Evolutionary conservation across 2,797 vertebrate species (phyloP).

Genomic region (Poecilia gillii): DNA sequence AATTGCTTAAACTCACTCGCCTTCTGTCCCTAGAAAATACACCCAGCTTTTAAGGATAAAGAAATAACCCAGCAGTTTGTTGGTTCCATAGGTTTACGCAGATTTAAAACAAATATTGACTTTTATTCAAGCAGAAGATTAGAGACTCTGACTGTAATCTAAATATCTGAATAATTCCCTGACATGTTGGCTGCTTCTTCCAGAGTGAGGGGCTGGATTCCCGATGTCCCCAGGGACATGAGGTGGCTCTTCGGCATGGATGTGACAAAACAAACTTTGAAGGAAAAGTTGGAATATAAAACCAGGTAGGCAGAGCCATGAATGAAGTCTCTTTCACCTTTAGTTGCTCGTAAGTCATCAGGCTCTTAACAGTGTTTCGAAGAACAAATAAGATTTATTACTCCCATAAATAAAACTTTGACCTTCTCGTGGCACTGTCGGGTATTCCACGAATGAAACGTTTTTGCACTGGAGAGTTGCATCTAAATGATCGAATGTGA

Average conservation of each 20-base stretch:
- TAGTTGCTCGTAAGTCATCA: neutral
- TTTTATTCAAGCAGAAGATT: neutral
- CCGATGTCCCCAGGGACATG: constrained; percentile 46
- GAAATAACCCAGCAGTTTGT: neutral
- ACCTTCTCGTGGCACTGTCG: neutral
- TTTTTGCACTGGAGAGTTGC: neutral
- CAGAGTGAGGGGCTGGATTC: constrained; percentile 67
- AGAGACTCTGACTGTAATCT: neutral
- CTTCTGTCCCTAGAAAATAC: neutral
- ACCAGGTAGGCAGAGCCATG: constrained; percentile 24
- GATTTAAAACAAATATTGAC: neutral
- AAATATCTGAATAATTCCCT: neutral
- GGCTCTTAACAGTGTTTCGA: neutral
- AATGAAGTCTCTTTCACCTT: neutral
- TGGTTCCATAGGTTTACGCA: neutral
- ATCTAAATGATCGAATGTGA: neutral
- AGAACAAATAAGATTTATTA: neutral
- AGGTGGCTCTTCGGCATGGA: constrained; percentile 52
- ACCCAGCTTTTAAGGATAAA: neutral
- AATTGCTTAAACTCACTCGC: neutral
- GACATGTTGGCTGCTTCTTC: neutral
- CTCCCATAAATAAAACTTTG: constrained; percentile 1
- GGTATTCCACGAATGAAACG: neutral
- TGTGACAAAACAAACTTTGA: constrained; percentile 38
- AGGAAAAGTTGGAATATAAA: constrained; percentile 4